A percentile compares a stretch with the other conserved stretches of the same genome.
Conservation (phyloP, 2,888 invertebrate genomes). For the Nebria salina region DNA sequence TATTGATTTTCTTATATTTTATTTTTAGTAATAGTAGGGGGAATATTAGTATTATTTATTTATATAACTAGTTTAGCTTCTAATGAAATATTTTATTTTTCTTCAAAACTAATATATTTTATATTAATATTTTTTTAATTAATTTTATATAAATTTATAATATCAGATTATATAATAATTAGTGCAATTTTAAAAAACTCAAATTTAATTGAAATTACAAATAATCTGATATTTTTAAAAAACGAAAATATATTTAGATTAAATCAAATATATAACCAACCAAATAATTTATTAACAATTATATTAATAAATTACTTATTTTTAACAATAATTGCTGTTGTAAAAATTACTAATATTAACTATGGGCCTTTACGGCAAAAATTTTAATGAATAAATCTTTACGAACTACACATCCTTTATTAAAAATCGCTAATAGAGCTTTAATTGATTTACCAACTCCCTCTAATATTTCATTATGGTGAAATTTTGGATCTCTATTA, state of each 20-base stretch:
- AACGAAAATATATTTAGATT: conserved; percentile 64
- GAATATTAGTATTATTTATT: too few species aligned
- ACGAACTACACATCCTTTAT: conserved; percentile 64
- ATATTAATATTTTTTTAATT: conserved; percentile 51
- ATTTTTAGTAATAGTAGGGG: too few species aligned
- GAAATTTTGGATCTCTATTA: conserved; percentile 77
- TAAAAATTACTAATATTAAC: conserved; percentile 64
- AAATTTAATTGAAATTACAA: conserved; percentile 56
- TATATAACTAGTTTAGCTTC: too few species aligned
- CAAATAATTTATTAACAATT: conserved; percentile 69
- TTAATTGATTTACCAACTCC: conserved; percentile 71
- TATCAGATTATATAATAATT: conserved; percentile 57
- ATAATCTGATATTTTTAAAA: conserved; percentile 74
- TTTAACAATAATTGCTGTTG: conserved; percentile 67
- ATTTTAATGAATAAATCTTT: conserved; percentile 66
- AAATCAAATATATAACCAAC: conserved; percentile 66
- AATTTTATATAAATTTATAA: conserved; percentile 54
- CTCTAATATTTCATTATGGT: conserved; percentile 70
- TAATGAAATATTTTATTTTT: too few species aligned
- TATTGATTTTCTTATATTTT: too few species aligned
- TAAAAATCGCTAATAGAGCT: conserved; percentile 71
- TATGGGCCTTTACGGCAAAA: neutral
- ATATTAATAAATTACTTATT: conserved; percentile 73
- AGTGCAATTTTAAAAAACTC: conserved; percentile 49
- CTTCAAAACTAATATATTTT: too few species aligned